Base-by-base conservation (phyloP, 2,113 vertebrate species). In the Alosa alosa region DNA sequence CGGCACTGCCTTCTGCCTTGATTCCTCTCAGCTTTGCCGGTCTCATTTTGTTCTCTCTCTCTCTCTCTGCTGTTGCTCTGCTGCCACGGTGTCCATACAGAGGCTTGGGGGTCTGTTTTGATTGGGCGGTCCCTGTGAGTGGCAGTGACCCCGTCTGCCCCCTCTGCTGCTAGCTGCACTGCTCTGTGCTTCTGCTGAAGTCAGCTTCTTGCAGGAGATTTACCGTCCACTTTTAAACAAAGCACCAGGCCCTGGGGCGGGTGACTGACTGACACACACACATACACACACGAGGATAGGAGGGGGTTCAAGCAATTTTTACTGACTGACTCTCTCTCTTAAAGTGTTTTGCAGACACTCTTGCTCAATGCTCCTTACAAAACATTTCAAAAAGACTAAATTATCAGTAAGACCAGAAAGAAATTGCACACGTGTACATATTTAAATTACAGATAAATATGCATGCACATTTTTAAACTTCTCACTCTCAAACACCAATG, bases 151-250 rank as follows among this genome's bases (percentile, higher is more conserved):
- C 89, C 88, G 89, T 81, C 90, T 93, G 93, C 94, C 93, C 93
- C 84, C 88, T 85, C 52, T 75, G 83, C 39, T 25, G 17, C 31
- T 55, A 50, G 64, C 85, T 85, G 8, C 22, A 52, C 50, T 46
- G 87, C 87, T 47, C 75, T 3, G 89, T 89, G 55, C 55, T 60
- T 92, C 83, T 93, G 94, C 94, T 94, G 93, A 95, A 92, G 93
- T 94, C 94, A 94, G 95, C 94, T 93, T 94, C 92, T 95, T 93
- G 90, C 89, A 41, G 87, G 87, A 92, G 94, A 94, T 94, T 93
- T 90, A 93, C 91, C 86, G 10, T 92, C 91, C 86, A 87, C 82
- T 45, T 93, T 92, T 92, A 92, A 93, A 94, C 93, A 94, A 93
- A 93, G 90, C 89, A 90, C 83, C 81, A 86, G 84, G 60, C 84